Evolutionary conservation across 35 echinoderm and acorn worm species (phyloP), one percentile per base, ranked within the genome.

Genomic region (Heliocidaris erythrogramma): DNA sequence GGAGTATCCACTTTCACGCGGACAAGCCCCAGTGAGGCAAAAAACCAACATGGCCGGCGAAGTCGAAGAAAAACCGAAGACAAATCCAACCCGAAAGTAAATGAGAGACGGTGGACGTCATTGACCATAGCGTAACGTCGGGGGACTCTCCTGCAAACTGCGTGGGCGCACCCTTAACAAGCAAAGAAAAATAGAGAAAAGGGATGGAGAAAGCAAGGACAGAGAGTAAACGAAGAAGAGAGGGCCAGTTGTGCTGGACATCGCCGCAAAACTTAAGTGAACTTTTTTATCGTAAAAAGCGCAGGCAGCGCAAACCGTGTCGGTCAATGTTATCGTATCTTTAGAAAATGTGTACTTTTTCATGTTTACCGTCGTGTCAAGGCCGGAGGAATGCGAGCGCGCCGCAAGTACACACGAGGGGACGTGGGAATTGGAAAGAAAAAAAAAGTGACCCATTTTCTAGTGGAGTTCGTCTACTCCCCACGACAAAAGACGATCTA

Each of bases 241-340:
- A 48, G 47, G 87, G 30, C 87, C 12, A 89, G 4, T 47, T 89
- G 47, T n/a, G 27, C 65, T 78, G 65, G 65, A 21, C 65, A 78
- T 24, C 27, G 65, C 1, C 17, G n/a, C 65, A 7, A 78, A 78
- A 78, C 65, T 4, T 89, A 89, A 24, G 87, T 27, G 87, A 89
- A 89, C 87, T 32, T 89, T 89, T 32, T 32, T 47, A 0, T 32
- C 2, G 87, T 27, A 89, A 48, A 47, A n/a, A 32, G 87, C 12
- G 31, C 31, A 89, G 87, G 21, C 85, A 78, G 65, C 14, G 13
- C 47, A 89, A 89, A 89, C 29, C 87, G 31, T 32, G 32, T 89
- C 87, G 87, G 87, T 89, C 87, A 89, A 89, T 89, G 47, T 89
- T 89, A 89, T 89, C 87, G 87, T 89, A 42, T 89, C 87, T 48